Percentiles rank a stretch among this genome's conserved stretches.
phyloP scores from a whole-genome alignment of 2,797 vertebrate species.

The Lemur catta region DNA sequence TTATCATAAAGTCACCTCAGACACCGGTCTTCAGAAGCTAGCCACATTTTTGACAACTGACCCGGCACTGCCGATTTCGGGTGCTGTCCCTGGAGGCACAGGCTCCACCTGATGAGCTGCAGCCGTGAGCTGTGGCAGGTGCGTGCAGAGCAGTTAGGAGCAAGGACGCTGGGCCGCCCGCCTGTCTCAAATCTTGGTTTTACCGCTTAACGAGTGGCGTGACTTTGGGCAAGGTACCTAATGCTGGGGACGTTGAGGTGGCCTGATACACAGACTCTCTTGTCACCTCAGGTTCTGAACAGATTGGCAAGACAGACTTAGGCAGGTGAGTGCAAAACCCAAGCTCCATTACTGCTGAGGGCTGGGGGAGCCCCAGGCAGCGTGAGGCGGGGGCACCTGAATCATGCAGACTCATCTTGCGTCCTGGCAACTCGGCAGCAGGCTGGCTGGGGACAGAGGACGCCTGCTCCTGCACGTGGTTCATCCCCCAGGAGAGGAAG shows the following conservation, averaged over 20 bases:
- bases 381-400: too few species aligned
- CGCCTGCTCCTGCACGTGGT: neutral
- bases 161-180: neutral
- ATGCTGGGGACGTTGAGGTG: neutral
- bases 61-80: neutral
- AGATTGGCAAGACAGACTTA: neutral
- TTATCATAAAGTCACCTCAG: neutral
- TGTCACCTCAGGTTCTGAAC: neutral
- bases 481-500: neutral
- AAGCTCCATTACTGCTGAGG: neutral
- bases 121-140: fast-evolving
- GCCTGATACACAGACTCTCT: neutral
- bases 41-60: neutral
- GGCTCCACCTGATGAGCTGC: neutral
- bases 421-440: neutral
- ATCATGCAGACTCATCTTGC: neutral
- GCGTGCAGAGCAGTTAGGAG: fast-evolving
- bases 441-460: neutral
- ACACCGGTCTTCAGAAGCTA: neutral
- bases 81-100: fast-evolving
- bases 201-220: neutral
- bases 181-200: too few species aligned
- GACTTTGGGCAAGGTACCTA: neutral
- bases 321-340: neutral
- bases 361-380: neutral